phyloP scores from a whole-genome alignment of 1,140 invertebrate species.

The Panagrolaimus sp. region DNA sequence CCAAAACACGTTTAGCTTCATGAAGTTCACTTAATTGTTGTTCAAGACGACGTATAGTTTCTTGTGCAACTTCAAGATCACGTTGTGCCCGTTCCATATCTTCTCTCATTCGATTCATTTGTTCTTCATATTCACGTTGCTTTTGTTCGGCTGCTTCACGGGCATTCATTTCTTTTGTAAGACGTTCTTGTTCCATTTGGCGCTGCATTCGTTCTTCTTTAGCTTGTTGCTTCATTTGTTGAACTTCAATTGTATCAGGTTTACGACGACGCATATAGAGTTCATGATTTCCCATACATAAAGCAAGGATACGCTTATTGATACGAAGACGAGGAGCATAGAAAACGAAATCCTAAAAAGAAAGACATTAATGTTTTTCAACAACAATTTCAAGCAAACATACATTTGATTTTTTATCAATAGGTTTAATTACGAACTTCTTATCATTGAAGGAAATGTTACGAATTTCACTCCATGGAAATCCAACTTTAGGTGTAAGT shows the following conservation, averaged over 20 bases:
- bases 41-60: constrained; percentile 59
- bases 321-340: constrained; percentile 91
- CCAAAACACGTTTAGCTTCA: constrained; percentile 58
- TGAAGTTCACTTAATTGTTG: constrained; percentile 59
- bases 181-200: constrained; percentile 53
- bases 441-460: constrained; percentile 99
- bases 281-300: constrained; percentile 97
- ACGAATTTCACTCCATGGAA: constrained; percentile 98
- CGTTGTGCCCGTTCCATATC: constrained; percentile 60
- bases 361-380: constrained; percentile 14
- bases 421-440: constrained; percentile 99
- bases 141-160: constrained; percentile 61
- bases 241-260: constrained; percentile 93
- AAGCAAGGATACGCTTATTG: constrained; percentile 92
- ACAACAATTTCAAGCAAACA: constrained; percentile 43
- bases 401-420: constrained; percentile 92
- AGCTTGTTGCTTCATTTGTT: constrained; percentile 97
- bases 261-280: constrained; percentile 90
- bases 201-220: constrained; percentile 59
- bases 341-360: constrained; percentile 84
- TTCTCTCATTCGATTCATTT: constrained; percentile 59
- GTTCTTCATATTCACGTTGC: constrained; percentile 61
- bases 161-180: constrained; percentile 59
- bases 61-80: constrained; percentile 72
- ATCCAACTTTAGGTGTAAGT: constrained; percentile 93